Percentiles rank a stretch among this genome's conserved stretches.
phyloP scores from a whole-genome alignment of 2,888 invertebrate genomes.

The Myopa testacea region DNA sequence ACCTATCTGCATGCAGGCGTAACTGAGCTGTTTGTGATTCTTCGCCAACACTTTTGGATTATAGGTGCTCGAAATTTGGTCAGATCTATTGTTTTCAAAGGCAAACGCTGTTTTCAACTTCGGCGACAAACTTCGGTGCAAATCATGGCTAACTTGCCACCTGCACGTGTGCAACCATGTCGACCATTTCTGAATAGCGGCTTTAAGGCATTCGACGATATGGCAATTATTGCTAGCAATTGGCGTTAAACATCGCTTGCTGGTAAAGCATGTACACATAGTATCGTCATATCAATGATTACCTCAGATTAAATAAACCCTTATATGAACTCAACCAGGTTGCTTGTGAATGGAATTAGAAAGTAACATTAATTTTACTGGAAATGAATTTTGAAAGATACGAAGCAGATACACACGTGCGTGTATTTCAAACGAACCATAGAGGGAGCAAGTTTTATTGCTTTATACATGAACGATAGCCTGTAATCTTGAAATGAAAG shows the following conservation, averaged over 20 bases:
- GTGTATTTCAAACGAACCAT: conserved; percentile 29
- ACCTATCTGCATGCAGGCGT: conserved; percentile 34
- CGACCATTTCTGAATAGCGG: too few relatives aligned
- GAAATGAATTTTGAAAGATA: conserved; percentile 20
- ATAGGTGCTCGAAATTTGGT: conserved; percentile 36
- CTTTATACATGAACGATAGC: conserved; percentile 10
- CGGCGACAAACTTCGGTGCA: too few relatives aligned
- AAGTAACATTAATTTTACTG: not conserved
- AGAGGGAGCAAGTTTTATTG: not conserved
- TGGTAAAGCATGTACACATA: too few relatives aligned
- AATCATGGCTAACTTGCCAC: too few relatives aligned
- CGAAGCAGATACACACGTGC: conserved; percentile 43
- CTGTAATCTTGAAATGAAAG: not conserved
- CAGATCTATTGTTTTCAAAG: too few relatives aligned
- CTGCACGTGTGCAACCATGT: too few relatives aligned
- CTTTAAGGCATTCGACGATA: not conserved
- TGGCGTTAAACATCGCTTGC: too few relatives aligned
- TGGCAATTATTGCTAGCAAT: not conserved
- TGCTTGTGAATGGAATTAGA: conserved; percentile 8
- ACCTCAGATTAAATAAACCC: conserved; percentile 5
- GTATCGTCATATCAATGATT: too few relatives aligned
- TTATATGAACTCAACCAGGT: conserved; percentile 18
- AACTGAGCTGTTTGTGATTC: conserved; percentile 43
- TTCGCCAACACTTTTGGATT: conserved; percentile 45
- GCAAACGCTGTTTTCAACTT: conserved; percentile 33